Percentiles rank a stretch among this genome's conserved stretches.
These are phyloP conservation scores for Otolemur garnettii DNA, from an alignment of 2,113 vertebrate genomes.

Conservation along the genomic window DNA sequence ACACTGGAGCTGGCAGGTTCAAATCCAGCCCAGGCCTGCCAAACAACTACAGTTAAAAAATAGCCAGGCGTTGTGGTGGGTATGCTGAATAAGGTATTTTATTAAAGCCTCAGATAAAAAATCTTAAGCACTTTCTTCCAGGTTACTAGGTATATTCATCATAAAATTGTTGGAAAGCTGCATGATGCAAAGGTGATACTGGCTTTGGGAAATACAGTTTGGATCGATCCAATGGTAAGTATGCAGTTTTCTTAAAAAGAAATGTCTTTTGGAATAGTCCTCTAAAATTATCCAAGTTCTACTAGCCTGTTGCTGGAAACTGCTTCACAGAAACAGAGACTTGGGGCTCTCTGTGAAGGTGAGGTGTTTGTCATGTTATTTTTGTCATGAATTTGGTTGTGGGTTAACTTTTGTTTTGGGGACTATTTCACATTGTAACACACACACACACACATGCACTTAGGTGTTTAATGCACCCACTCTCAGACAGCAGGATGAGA, in stretches of 20 bases:
- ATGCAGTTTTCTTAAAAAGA: background rate
- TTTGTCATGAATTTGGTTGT: background rate
- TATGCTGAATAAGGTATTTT: background rate
- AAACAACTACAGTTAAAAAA: no score
- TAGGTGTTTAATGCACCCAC: background rate
- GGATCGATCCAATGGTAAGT: conserved; percentile 95
- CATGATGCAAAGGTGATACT: conserved; percentile 93
- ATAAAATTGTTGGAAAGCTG: conserved; percentile 91
- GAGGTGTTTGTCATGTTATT: background rate
- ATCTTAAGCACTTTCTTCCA: conserved; percentile 75
- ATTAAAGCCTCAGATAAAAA: background rate
- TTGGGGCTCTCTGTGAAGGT: background rate
- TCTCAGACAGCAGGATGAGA: background rate
- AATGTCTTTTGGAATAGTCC: background rate
- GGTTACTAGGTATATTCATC: conserved; percentile 91
- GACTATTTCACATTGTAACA: background rate
- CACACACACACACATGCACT: fast-evolving
- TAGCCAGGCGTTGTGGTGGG: no score
- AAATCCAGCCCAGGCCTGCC: no score
- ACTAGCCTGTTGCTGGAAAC: background rate
- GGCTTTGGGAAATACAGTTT: conserved; percentile 92
- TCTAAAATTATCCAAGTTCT: background rate
- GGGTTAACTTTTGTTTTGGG: background rate
- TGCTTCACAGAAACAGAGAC: background rate
- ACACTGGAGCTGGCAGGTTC: no score